These are phyloP conservation scores for Ooceraea biroi DNA, from an alignment of 1,140 invertebrate genomes.

Conservation along the genomic window DNA sequence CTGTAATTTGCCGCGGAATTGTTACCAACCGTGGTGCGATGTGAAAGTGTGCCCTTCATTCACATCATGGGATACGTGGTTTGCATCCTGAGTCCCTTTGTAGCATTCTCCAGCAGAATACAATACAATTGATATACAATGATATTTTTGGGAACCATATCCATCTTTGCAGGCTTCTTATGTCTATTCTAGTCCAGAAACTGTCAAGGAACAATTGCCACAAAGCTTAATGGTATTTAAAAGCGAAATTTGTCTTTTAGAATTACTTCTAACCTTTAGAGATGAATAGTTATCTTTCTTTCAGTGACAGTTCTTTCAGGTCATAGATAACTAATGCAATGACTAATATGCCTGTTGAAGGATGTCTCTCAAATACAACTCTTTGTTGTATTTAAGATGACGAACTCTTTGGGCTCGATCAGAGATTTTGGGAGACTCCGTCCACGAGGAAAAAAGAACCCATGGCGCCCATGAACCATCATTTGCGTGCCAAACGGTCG, in stretches of 20 bases:
- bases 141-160: conserved; percentile 89
- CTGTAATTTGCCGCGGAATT: conserved; percentile 94
- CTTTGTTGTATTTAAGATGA: conserved; percentile 43
- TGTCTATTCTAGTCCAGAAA: conserved; percentile 92
- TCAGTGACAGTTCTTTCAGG: no score
- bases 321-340: no score
- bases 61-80: conserved; percentile 93
- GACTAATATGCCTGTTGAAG: no score
- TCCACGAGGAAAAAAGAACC: conserved; percentile 9
- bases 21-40: conserved; percentile 92
- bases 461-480: not conserved
- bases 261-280: no score
- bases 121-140: conserved; percentile 89
- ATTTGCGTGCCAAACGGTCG: conserved; percentile 52
- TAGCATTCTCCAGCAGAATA: conserved; percentile 91
- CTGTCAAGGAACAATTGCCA: conserved; percentile 91
- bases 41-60: conserved; percentile 92
- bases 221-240: conserved; percentile 89
- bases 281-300: no score
- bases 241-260: no score
- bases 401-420: conserved; percentile 53
- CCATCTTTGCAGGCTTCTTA: conserved; percentile 89
- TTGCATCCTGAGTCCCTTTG: conserved; percentile 91
- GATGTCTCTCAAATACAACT: not conserved
- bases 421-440: conserved; percentile 52